Evolutionary conservation across 2,113 vertebrate species (phyloP).

Genomic region (Lipophrys pholis): DNA sequence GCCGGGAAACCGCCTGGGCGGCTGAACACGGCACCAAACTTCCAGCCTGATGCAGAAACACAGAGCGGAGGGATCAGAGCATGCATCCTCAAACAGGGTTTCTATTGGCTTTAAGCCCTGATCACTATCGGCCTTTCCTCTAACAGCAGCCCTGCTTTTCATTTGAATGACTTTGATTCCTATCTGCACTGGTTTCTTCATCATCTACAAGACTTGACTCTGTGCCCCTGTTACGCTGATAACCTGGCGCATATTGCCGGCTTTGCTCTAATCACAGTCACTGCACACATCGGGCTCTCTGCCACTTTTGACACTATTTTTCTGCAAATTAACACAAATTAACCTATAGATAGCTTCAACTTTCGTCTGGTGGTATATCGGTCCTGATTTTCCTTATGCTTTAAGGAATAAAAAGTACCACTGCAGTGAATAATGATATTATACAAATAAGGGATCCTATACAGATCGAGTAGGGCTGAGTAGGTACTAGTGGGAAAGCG

Average conservation of each 20-base stretch:
- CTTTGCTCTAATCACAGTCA: slow-evolving; percentile 13
- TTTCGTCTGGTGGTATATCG: background rate
- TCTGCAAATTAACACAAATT: background rate
- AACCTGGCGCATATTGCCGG: slow-evolving; percentile 6
- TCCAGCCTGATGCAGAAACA: slow-evolving; percentile 88
- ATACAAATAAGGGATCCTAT: too few species aligned
- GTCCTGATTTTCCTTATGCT: background rate
- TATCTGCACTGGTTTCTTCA: slow-evolving; percentile 31
- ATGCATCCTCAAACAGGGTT: background rate
- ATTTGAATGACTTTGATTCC: slow-evolving; percentile 25
- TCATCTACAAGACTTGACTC: slow-evolving; percentile 19
- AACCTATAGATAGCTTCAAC: background rate
- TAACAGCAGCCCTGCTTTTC: slow-evolving; percentile 23
- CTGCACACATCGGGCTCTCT: background rate
- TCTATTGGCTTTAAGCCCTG: background rate
- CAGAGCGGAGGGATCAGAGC: slow-evolving; percentile 2
- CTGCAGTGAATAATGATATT: too few species aligned
- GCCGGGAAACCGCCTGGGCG: slow-evolving; percentile 88
- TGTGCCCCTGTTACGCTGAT: slow-evolving; percentile 7
- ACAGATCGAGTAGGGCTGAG: too few species aligned
- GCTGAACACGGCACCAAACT: slow-evolving; percentile 93
- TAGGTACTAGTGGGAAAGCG: too few species aligned
- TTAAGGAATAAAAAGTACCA: too few species aligned
- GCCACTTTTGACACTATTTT: background rate
- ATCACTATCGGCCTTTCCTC: slow-evolving; percentile 25